phyloP scores from a whole-genome alignment of 2,797 vertebrate genomes.

The Numenius phaeopus region DNA sequence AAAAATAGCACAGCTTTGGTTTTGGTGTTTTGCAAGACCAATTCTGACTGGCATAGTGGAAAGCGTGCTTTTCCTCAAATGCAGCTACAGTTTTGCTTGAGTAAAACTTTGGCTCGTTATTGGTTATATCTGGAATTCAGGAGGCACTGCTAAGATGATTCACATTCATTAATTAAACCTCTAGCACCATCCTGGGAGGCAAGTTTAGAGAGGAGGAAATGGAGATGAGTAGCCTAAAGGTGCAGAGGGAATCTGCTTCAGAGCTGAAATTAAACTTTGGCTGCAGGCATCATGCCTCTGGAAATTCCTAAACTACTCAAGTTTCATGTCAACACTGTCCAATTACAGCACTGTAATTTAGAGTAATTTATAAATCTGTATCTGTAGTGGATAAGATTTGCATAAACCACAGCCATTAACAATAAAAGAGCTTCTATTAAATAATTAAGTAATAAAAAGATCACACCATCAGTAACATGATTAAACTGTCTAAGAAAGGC shows the following conservation, averaged over 20 bases:
- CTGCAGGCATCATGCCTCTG: not conserved
- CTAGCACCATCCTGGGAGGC: not conserved
- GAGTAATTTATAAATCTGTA: constrained; percentile 20
- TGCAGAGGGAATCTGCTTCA: not conserved
- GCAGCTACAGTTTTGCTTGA: not conserved
- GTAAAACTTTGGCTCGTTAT: not conserved
- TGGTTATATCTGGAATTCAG: not conserved
- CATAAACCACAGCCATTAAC: constrained; percentile 35
- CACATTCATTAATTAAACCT: not conserved
- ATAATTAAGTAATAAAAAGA: constrained; percentile 8
- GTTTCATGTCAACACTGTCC: constrained; percentile 5
- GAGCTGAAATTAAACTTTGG: constrained; percentile 15
- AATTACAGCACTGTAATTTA: constrained; percentile 21
- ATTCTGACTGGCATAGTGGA: not conserved
- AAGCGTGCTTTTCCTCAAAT: not conserved
- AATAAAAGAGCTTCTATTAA: not conserved
- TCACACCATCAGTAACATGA: not conserved
- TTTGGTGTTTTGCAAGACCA: not conserved
- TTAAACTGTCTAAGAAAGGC: not conserved
- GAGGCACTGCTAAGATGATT: not conserved
- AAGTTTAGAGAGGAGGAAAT: constrained; percentile 11
- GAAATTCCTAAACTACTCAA: constrained; percentile 3
- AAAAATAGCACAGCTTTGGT: not conserved
- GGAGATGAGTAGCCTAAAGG: not conserved
- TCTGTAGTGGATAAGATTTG: constrained; percentile 12